A percentile compares a stretch with the other conserved stretches of the same genome.
Evolutionary conservation across 2,113 vertebrate species (phyloP).

Genomic region (Grallaria varia): DNA sequence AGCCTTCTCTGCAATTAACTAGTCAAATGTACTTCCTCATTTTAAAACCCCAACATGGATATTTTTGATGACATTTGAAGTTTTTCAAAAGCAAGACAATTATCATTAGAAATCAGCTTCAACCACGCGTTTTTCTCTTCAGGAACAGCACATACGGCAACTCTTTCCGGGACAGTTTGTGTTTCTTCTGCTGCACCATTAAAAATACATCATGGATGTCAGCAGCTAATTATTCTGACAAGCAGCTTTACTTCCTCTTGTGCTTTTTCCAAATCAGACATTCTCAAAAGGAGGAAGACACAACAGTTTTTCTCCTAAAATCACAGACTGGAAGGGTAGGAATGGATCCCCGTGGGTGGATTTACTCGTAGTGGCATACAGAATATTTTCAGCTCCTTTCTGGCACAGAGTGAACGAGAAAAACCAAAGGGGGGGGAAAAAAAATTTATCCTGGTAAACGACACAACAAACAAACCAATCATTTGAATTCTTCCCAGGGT

Average conservation of each 20-base stretch:
- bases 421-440: not conserved
- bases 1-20: slow-evolving; percentile 34
- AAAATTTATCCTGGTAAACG: not conserved
- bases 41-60: not conserved
- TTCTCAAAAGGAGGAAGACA: not conserved
- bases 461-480: not conserved
- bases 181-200: not conserved
- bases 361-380: not conserved
- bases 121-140: not conserved
- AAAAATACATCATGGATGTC: slow-evolving; percentile 4
- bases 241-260: not conserved
- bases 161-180: not conserved
- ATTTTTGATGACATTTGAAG: not conserved
- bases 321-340: not conserved
- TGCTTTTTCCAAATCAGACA: not conserved
- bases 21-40: not conserved
- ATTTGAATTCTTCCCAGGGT: not conserved
- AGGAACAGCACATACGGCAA: not conserved
- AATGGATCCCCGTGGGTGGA: not conserved
- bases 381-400: not conserved
- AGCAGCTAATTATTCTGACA: slow-evolving; percentile 18
- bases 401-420: not conserved
- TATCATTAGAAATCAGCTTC: not conserved
- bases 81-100: not conserved
- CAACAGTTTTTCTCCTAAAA: slow-evolving; percentile 11